A percentile compares a stretch with the other conserved stretches of the same genome.
Evolutionary conservation across 2,888 invertebrate species (phyloP).

Genomic region (Euzophera pinguis): DNA sequence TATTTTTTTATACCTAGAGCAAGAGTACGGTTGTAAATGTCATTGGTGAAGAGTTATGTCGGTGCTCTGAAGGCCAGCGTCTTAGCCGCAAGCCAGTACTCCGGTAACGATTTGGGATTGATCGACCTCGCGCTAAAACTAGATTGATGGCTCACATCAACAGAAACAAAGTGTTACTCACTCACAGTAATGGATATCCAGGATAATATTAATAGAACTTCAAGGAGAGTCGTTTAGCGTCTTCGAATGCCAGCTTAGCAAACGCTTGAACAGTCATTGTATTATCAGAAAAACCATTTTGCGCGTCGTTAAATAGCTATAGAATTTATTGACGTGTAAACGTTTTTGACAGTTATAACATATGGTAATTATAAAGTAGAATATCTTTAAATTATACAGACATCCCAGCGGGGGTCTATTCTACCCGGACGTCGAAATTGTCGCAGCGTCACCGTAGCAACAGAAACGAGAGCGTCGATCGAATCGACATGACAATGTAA

Average conservation of each 20-base stretch:
- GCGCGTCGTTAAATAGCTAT: neutral
- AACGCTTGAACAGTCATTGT: neutral
- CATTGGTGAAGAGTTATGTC: slow-evolving; percentile 32
- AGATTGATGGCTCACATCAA: slow-evolving; percentile 57
- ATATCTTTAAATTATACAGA: slow-evolving; percentile 2
- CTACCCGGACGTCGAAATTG: neutral
- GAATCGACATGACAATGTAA: neutral
- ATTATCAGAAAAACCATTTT: slow-evolving; percentile 1
- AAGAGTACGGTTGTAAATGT: slow-evolving; percentile 37
- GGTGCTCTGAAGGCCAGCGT: slow-evolving; percentile 22
- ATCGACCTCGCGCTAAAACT: slow-evolving; percentile 59
- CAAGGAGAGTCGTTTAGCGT: slow-evolving; percentile 1
- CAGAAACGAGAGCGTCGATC: neutral
- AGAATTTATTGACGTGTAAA: neutral
- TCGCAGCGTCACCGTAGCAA: neutral
- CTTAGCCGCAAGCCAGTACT: slow-evolving; percentile 38
- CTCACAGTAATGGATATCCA: slow-evolving; percentile 18
- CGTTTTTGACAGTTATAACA: neutral
- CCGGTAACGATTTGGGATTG: slow-evolving; percentile 49
- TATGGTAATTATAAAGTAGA: neutral
- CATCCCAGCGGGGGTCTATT: slow-evolving; percentile 2
- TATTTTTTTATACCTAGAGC: slow-evolving; percentile 16
- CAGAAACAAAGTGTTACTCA: slow-evolving; percentile 40
- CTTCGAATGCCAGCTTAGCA: slow-evolving; percentile 9
- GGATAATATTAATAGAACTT: slow-evolving; percentile 8